phyloP scores from a whole-genome alignment of 2,113 vertebrate species.

The Pelecanoides urinatrix region DNA sequence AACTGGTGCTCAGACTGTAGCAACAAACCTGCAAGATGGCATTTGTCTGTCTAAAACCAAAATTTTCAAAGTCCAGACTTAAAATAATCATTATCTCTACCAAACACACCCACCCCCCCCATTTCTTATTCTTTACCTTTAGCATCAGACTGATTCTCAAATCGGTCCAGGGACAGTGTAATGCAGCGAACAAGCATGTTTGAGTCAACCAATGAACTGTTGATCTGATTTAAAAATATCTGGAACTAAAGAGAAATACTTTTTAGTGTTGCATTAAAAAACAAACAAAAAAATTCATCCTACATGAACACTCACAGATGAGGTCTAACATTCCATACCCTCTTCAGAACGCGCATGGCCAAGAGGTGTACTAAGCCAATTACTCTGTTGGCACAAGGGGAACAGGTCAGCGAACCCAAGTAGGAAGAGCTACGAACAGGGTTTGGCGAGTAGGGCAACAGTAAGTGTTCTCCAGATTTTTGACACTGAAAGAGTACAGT shows the following conservation, averaged over 20 bases:
- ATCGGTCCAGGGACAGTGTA: slow-evolving; percentile 92
- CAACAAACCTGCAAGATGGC: not conserved
- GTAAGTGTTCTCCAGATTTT: not conserved
- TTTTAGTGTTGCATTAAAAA: not conserved
- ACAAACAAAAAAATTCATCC: not conserved
- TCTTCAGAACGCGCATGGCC: not conserved
- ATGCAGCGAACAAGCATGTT: slow-evolving; percentile 99
- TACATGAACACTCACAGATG: fast-evolving
- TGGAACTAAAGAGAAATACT: slow-evolving; percentile 82
- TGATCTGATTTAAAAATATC: slow-evolving; percentile 96
- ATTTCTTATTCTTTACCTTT: slow-evolving; percentile 62
- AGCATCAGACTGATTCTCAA: slow-evolving; percentile 87
- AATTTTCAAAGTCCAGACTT: not conserved
- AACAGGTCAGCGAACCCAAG: not conserved
- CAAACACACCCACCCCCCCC: not conserved
- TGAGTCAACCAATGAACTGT: slow-evolving; percentile 96
- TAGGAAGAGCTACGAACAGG: not conserved
- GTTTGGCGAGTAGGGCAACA: not conserved
- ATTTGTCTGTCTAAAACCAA: not conserved
- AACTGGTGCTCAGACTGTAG: not conserved
- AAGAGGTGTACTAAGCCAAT: not conserved
- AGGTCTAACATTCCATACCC: not conserved
- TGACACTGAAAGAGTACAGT: fast-evolving
- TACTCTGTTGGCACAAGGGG: no score
- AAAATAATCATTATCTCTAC: not conserved